Evolutionary conservation across 2,888 invertebrate species (phyloP).

Genomic region (Ectobius pallidus): DNA sequence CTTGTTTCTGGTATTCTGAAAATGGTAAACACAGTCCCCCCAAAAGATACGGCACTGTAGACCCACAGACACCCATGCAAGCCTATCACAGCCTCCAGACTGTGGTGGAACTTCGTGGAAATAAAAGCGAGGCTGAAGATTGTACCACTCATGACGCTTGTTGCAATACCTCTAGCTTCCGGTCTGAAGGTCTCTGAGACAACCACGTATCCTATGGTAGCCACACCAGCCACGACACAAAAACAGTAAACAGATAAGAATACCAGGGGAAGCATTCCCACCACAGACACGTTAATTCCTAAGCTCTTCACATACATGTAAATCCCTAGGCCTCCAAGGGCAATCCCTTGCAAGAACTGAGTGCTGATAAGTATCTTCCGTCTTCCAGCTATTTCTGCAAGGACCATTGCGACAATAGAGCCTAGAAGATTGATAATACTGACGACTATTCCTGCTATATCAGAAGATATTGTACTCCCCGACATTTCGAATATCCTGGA

Average conservation of each 20-base stretch:
- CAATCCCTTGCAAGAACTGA: not conserved
- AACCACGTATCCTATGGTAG: not conserved
- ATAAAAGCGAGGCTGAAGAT: not conserved
- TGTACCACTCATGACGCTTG: not conserved
- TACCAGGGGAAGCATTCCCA: not conserved
- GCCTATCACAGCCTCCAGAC: not conserved
- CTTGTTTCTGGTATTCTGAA: not conserved
- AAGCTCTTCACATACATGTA: not conserved
- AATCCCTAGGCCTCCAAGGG: not conserved
- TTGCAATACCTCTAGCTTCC: not conserved
- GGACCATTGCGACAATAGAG: not conserved
- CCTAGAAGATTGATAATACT: not conserved
- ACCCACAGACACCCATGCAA: not conserved
- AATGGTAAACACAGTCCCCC: not conserved
- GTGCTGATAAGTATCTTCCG: not conserved
- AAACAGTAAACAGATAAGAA: not conserved
- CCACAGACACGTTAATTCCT: not conserved
- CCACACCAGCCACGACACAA: not conserved
- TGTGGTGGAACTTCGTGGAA: not conserved
- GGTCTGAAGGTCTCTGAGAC: not conserved
- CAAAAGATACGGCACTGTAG: not conserved
- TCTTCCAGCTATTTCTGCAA: not conserved
- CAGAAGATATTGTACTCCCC: not conserved
- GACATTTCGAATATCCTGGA: not conserved
- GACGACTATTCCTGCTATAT: not conserved